Evolutionary conservation across 1,140 invertebrate genomes (phyloP).

Genomic region (Drosophila guanche): DNA sequence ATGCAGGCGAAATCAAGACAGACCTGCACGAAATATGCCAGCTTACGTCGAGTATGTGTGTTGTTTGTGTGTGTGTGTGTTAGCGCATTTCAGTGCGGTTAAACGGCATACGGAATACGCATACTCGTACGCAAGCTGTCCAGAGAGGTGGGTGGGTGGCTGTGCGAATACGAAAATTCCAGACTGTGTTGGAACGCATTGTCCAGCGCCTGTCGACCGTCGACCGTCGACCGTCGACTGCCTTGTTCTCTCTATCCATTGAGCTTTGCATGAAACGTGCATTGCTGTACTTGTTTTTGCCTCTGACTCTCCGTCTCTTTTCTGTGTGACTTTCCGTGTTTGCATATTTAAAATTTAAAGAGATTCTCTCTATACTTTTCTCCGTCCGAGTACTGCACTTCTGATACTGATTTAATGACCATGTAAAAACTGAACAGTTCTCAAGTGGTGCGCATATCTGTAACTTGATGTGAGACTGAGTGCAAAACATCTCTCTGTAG

Average conservation of each 20-base stretch:
- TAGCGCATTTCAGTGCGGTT: constrained; percentile 17
- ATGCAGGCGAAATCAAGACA: constrained; percentile 46
- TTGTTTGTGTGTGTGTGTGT: constrained; percentile 16
- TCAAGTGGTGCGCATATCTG: too few species aligned
- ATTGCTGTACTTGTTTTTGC: constrained; percentile 61
- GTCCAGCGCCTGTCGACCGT: not conserved
- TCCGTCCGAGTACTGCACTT: too few species aligned
- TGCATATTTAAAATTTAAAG: constrained; percentile 33
- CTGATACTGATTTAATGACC: too few species aligned
- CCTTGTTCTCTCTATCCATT: constrained; percentile 38
- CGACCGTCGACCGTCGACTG: constrained; percentile 6
- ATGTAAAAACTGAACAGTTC: too few species aligned
- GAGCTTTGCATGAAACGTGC: constrained; percentile 60
- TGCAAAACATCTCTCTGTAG: too few species aligned
- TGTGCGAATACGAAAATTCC: constrained; percentile 23
- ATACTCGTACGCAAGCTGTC: constrained; percentile 10
- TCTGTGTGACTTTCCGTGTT: constrained; percentile 2
- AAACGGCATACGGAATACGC: constrained; percentile 50
- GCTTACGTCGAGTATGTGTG: constrained; percentile 12
- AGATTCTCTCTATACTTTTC: not conserved
- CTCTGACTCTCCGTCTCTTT: constrained; percentile 4
- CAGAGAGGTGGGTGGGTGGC: constrained; percentile 1
- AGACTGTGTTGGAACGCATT: constrained; percentile 5
- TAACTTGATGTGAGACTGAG: too few species aligned
- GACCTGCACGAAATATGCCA: constrained; percentile 35